Percentiles rank a stretch among this genome's conserved stretches.
phyloP scores from a whole-genome alignment of 2,888 invertebrate genomes.

The Poecilobothrus nobilitatus region DNA sequence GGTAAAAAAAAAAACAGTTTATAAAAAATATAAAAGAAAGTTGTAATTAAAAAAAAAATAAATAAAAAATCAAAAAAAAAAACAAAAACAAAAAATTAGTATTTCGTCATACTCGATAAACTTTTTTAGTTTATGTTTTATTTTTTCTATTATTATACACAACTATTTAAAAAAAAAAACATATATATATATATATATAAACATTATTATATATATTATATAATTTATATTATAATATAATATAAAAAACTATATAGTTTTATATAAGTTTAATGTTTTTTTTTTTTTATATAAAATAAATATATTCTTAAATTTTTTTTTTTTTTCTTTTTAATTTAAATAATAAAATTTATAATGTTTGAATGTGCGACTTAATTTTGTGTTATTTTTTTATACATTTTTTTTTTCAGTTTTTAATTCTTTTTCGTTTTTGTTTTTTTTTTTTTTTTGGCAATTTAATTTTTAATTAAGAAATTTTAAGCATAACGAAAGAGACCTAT shows the following conservation, averaged over 20 bases:
- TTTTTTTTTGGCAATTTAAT: too few relatives aligned
- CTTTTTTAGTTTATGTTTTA: too few relatives aligned
- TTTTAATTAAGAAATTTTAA: too few relatives aligned
- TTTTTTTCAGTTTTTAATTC: background rate
- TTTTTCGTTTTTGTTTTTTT: too few relatives aligned
- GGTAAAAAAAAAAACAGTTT: constrained; percentile 5
- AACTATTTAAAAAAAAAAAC: too few relatives aligned
- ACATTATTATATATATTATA: too few relatives aligned
- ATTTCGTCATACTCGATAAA: too few relatives aligned
- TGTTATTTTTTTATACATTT: constrained; percentile 10
- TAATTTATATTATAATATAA: too few relatives aligned
- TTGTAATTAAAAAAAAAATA: constrained; percentile 23
- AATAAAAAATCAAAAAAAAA: constrained; percentile 11
- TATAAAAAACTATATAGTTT: background rate
- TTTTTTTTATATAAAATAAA: constrained; percentile 7
- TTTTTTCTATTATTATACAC: too few relatives aligned
- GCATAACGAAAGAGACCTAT: too few relatives aligned
- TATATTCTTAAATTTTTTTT: constrained; percentile 12
- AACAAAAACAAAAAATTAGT: too few relatives aligned
- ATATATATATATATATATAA: too few relatives aligned
- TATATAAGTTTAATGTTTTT: constrained; percentile 2
- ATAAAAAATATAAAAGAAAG: constrained; percentile 14
- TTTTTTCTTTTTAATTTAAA: constrained; percentile 13
- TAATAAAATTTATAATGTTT: constrained; percentile 13
- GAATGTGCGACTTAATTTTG: constrained; percentile 14